Base-by-base conservation (phyloP, 2,113 vertebrate genomes). In the Lasiurus cinereus region DNA sequence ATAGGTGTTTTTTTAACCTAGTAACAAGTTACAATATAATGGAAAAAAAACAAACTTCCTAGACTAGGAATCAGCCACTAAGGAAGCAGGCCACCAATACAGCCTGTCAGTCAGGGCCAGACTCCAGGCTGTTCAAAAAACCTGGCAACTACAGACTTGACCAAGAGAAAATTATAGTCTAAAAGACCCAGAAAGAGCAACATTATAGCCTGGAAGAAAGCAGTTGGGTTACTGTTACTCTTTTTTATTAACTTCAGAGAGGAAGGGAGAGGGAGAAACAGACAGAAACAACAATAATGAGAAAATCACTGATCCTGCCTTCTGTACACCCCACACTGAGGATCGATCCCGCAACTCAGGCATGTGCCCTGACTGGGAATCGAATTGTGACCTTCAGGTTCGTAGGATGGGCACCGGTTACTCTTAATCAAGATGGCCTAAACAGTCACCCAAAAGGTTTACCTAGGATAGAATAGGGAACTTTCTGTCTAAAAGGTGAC, bases 401-500 rank as follows among this genome's bases (percentile, higher is more conserved):
- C 59, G 8, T 62, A 24, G 59, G 59, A 62, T 24, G 24, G 24
- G 59, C 1, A 62, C 59, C 62, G 14, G 67, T 46, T 86, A 94
- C 11, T 31, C 36, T 92, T 93, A 73, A 66, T 83, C 29, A 84
- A 85, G 29, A 83, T 6, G 52, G 52, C 72, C 36, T 94, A 72
- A 77, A 79, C 8, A 93, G 48, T 31, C 77, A 93, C 13, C 33
- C 39, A 83, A 31, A 48, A 93, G 9, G 13, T 70, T 62, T 48
- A 77, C 24, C 74, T 72, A 91, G 5, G 29, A 79, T 13, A 89
- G 6, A 89, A 62, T 0, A 52, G 36, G 24, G 18, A 5, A 18
- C 43, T 70, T 92, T 87, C 22, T 90, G 11, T 83, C 94, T 92
- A 76, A 90, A 94, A 92, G 82, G 79, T 52, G 14, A 91, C 31